Conservation (phyloP, 1,140 invertebrate species). For the Amphibalanus amphitrite region DNA sequence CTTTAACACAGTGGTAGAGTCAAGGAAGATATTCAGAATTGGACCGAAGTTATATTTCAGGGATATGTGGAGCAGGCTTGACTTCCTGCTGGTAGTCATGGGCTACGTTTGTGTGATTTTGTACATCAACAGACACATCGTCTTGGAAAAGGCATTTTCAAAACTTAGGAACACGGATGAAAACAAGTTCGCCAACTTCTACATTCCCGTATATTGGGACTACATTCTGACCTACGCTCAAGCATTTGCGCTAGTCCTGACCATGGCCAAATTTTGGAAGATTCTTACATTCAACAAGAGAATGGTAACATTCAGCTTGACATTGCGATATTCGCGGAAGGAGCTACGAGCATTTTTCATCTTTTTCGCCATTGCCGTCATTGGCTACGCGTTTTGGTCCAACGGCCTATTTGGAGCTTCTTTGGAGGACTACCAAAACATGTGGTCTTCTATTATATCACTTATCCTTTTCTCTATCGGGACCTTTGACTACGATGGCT, state of each 20-base stretch:
- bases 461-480: neutral
- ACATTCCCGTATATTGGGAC: neutral
- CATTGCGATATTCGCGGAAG: neutral
- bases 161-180: neutral
- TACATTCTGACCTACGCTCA: conserved; percentile 1
- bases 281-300: neutral
- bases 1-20: neutral
- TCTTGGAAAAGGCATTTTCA: neutral
- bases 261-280: neutral
- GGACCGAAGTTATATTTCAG: neutral
- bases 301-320: neutral
- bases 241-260: neutral
- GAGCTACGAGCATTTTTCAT: neutral
- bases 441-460: neutral
- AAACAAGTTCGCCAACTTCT: conserved; percentile 3
- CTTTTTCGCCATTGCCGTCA: neutral
- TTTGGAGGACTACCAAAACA: neutral
- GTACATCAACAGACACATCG: neutral
- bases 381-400: neutral
- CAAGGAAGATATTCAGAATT: neutral
- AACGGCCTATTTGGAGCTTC: neutral
- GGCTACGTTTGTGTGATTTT: neutral
- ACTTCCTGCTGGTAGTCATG: neutral
- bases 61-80: neutral
- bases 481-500: neutral